A percentile compares a stretch with the other conserved stretches of the same genome.
These are phyloP conservation scores for Dryobotodes eremita DNA, from an alignment of 2,888 invertebrate species.

Conservation along the genomic window DNA sequence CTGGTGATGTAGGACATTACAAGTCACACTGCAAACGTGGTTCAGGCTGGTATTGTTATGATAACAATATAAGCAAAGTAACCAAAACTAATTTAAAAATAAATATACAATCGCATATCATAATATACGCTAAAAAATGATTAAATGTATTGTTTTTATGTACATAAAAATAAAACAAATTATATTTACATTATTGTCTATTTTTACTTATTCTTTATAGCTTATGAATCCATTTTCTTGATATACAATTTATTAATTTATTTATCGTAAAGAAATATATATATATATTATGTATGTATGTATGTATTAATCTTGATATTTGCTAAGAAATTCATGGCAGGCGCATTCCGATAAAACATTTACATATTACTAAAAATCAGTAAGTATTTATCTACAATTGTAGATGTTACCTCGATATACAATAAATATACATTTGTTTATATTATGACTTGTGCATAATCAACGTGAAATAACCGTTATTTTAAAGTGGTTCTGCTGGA, in stretches of 20 bases:
- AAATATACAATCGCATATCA: background rate
- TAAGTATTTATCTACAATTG: too few species aligned
- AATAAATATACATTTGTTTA: background rate
- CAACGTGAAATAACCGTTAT: background rate
- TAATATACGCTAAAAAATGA: conserved; percentile 1
- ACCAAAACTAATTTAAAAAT: conserved; percentile 17
- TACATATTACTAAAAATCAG: too few species aligned
- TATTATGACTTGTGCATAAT: background rate
- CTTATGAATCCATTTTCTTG: background rate
- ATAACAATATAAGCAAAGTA: conserved; percentile 25
- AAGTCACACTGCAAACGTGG: conserved; percentile 8
- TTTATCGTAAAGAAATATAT: background rate
- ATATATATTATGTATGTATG: background rate
- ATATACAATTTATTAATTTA: background rate
- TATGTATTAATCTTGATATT: too few species aligned
- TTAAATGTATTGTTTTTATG: conserved; percentile 1
- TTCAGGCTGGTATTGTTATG: conserved; percentile 19
- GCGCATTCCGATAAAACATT: too few species aligned
- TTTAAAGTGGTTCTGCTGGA: conserved; percentile 4
- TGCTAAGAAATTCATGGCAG: too few species aligned
- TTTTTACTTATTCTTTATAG: too few species aligned
- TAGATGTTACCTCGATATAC: too few species aligned
- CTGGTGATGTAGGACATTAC: conserved; percentile 5
- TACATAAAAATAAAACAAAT: background rate
- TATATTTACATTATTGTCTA: too few species aligned